These are phyloP conservation scores for Murina feae DNA, from an alignment of 2,113 vertebrate genomes.

Conservation along the genomic window DNA sequence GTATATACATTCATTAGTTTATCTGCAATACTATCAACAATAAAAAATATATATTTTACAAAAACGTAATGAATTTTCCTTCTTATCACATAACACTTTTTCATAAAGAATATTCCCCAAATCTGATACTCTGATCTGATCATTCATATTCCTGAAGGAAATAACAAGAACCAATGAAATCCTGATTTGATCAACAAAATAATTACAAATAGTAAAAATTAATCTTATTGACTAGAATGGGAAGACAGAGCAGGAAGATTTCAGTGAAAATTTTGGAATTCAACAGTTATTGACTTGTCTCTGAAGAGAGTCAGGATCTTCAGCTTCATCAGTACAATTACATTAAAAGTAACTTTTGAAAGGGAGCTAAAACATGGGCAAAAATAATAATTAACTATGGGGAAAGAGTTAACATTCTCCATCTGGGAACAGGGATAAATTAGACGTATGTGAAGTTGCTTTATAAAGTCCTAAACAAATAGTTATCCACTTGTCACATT, in stretches of 20 bases:
- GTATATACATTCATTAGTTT: too few species aligned
- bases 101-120: background rate
- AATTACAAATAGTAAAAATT: background rate
- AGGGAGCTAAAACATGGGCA: background rate
- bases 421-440: background rate
- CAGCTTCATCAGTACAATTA: background rate
- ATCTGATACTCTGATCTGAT: background rate
- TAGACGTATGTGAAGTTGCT: background rate
- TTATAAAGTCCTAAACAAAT: background rate
- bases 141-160: background rate
- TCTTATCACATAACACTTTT: background rate
- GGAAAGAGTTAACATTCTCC: background rate
- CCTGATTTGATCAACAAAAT: background rate
- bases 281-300: background rate
- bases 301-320: background rate
- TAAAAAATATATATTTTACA: too few species aligned
- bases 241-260: background rate
- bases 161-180: background rate
- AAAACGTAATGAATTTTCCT: background rate
- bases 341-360: background rate
- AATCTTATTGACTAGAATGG: background rate
- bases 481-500: background rate
- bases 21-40: too few species aligned
- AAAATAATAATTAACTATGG: background rate
- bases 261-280: background rate